A percentile compares a stretch with the other conserved stretches of the same genome.
Evolutionary conservation across 2,888 invertebrate genomes (phyloP).

Genomic region (Mayetiola destructor): DNA sequence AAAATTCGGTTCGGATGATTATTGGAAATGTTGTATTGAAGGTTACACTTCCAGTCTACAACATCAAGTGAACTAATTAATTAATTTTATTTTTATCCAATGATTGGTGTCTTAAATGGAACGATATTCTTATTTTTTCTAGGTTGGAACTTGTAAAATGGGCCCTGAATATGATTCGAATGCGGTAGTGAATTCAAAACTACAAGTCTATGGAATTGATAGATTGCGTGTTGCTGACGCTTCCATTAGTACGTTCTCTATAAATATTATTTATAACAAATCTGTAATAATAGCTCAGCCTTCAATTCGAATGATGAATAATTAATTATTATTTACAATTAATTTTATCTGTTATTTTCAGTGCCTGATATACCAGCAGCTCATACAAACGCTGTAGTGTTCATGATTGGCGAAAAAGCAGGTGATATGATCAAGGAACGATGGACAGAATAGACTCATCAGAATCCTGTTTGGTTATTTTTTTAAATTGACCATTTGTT

Average conservation of each 20-base stretch:
- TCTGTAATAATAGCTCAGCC: too few relatives aligned
- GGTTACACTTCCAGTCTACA: conserved; percentile 57
- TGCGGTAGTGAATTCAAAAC: conserved; percentile 47
- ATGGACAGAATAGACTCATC: conserved; percentile 33
- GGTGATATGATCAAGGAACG: conserved; percentile 40
- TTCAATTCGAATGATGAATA: neutral
- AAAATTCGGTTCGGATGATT: conserved; percentile 47
- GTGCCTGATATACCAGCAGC: conserved; percentile 45
- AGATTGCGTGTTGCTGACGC: conserved; percentile 42
- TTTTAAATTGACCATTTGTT: conserved; percentile 6
- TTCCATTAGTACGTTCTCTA: conserved; percentile 31
- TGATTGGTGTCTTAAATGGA: neutral
- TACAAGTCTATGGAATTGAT: conserved; percentile 41
- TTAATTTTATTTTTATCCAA: neutral
- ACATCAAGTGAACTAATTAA: conserved; percentile 39
- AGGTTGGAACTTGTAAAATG: conserved; percentile 56
- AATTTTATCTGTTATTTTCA: neutral
- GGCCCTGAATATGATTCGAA: conserved; percentile 42
- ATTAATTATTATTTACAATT: neutral
- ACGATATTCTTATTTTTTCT: conserved; percentile 26
- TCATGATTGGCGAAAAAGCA: conserved; percentile 47
- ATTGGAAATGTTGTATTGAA: conserved; percentile 60
- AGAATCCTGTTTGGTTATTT: too few relatives aligned
- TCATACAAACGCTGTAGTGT: conserved; percentile 42
- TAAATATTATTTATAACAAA: too few relatives aligned